These are phyloP conservation scores for Catocala nupta DNA, from an alignment of 2,888 invertebrate species.

Conservation along the genomic window DNA sequence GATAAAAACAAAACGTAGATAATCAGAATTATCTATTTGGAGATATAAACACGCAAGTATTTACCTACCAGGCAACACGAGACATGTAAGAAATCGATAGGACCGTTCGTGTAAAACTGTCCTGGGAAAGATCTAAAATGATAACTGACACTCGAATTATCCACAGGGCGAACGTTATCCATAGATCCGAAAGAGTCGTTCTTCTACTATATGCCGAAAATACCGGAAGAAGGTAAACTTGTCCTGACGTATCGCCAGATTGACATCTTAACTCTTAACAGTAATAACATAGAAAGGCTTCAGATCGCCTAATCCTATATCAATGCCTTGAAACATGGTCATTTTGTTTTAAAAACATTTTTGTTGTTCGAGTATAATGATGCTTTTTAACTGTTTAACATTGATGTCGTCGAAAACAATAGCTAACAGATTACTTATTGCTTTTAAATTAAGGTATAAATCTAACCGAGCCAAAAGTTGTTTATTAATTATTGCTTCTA, in stretches of 20 bases:
- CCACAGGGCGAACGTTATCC: constrained; percentile 84
- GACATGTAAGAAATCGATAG: neutral
- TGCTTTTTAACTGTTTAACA: constrained; percentile 50
- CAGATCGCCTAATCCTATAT: constrained; percentile 80
- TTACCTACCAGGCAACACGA: too few relatives aligned
- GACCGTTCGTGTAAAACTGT: constrained; percentile 1
- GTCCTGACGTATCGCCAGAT: constrained; percentile 70
- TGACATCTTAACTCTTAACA: constrained; percentile 80
- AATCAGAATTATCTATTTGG: too few relatives aligned
- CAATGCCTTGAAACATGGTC: constrained; percentile 61
- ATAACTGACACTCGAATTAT: constrained; percentile 66
- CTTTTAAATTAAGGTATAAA: constrained; percentile 35
- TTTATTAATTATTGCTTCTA: constrained; percentile 9
- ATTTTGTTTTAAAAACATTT: constrained; percentile 68
- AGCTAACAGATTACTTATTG: constrained; percentile 38
- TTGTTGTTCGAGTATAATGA: constrained; percentile 63
- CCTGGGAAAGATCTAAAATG: constrained; percentile 32
- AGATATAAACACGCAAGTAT: too few relatives aligned
- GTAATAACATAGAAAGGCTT: constrained; percentile 83
- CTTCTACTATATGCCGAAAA: constrained; percentile 84
- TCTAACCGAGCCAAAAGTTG: constrained; percentile 23
- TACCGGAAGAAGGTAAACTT: constrained; percentile 82
- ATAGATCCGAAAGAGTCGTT: constrained; percentile 82
- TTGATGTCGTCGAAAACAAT: constrained; percentile 28
- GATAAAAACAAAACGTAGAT: too few relatives aligned